Evolutionary conservation across 2,888 invertebrate genomes (phyloP), one percentile per base, ranked within the genome.

Genomic region (Acrobeloides nanus): DNA sequence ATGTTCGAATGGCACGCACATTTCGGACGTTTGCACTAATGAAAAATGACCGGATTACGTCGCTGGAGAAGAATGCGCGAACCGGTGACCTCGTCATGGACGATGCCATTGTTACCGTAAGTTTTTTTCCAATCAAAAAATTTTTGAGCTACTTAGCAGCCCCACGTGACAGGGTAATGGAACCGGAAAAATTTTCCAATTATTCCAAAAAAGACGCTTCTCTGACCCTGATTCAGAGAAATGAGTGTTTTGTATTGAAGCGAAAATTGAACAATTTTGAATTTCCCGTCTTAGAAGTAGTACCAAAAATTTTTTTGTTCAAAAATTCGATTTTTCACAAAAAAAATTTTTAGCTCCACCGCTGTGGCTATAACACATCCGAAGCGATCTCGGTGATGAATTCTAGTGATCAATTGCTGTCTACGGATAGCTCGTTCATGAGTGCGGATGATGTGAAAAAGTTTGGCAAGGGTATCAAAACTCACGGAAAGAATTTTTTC

Each of bases 401-500:
- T 23, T 53, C 37, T 21, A 39, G 46, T 29, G 63, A 61, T 43
- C 32, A 44, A 15, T 51, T 70, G 25, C 42, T 64, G 27, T 52
- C 61, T 15, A 51, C 55, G 18, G 64, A 68, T 45, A 51, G 50
- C 17, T 58, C 55, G 31, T 66, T 61, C 47, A 64, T 70, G 62
- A 63, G 59, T 15, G 53, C 53, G 18, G 70, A 70, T 8, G 70
- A 70, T 46, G 58, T 61, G 35, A 70, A 70, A 38, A 95, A 95
- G 66, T 97, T 99, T 80, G 89, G 92, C 57, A 95, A 95, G 80
- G 97, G 97, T 64, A 82, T 99, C 66, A 82, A 93, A 60, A 90
- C 90, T 76, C 90, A 90, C 79, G 97, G 97, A 66, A 99, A 97
- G 80, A 95, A 97, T 79, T 97, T 97, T 80, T 90, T 90, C 78